Evolutionary conservation across 92 coral and sea anemone genomes (phyloP).

Genomic region (Desmophyllum pertusum): DNA sequence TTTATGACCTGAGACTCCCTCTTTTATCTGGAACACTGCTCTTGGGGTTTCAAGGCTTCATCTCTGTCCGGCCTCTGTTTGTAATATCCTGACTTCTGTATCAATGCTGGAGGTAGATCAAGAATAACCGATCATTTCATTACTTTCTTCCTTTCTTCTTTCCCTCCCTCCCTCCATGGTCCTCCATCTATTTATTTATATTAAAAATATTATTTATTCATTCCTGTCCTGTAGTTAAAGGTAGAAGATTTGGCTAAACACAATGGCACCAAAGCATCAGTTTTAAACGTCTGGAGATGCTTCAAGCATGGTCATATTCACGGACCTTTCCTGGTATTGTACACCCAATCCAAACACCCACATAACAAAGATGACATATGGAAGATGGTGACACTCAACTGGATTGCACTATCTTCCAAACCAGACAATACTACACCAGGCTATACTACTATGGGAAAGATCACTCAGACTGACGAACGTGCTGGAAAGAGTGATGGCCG

Average conservation of each 20-base stretch:
- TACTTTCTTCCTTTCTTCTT: neutral
- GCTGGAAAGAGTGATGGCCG: neutral
- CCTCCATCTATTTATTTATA: too few species aligned
- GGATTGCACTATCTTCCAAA: neutral
- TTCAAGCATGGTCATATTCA: constrained; percentile 9
- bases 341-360: constrained; percentile 16
- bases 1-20: too few species aligned
- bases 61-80: too few species aligned
- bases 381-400: constrained; percentile 23
- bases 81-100: too few species aligned
- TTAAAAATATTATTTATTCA: neutral
- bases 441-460: neutral
- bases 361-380: constrained; percentile 18
- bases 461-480: neutral
- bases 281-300: constrained; percentile 7
- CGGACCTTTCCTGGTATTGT: constrained; percentile 15
- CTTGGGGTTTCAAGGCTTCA: too few species aligned
- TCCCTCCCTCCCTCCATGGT: neutral
- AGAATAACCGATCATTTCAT: neutral
- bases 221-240: neutral
- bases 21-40: too few species aligned
- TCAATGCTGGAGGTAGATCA: too few species aligned
- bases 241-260: neutral
- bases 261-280: neutral
- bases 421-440: neutral